These are phyloP conservation scores for Caenorhabditis sinica DNA, from an alignment of 2,888 invertebrate species.

Conservation along the genomic window DNA sequence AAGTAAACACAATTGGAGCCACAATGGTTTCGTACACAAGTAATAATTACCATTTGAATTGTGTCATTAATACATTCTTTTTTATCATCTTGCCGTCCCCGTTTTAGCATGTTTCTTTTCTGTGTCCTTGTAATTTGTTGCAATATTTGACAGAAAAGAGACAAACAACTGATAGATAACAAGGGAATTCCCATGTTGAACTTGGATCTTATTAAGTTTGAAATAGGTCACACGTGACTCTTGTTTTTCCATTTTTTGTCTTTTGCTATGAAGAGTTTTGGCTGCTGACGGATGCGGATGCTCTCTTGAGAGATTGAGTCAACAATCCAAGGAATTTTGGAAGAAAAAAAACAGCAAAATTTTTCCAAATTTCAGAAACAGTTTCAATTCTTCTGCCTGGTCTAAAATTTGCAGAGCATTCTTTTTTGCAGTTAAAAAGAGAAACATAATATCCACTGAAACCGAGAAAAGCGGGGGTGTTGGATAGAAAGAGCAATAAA, in stretches of 20 bases:
- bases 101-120: conserved; percentile 16
- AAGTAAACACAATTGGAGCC: conserved; percentile 29
- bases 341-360: not conserved
- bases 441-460: not conserved
- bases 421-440: not conserved
- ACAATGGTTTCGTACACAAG: conserved; percentile 6
- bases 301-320: conserved; percentile 25
- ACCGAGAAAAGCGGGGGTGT: not conserved
- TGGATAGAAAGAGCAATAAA: not conserved
- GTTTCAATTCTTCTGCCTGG: not conserved
- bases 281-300: conserved; percentile 1
- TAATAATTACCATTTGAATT: conserved; percentile 36
- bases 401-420: not conserved
- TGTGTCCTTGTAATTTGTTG: conserved; percentile 39
- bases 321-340: conserved; percentile 16
- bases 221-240: conserved; percentile 21
- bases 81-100: conserved; percentile 12
- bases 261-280: conserved; percentile 19
- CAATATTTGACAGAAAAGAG: conserved; percentile 25
- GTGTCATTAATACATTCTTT: conserved; percentile 34
- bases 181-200: conserved; percentile 37
- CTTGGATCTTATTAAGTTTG: conserved; percentile 15
- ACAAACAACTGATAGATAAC: conserved; percentile 30
- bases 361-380: not conserved
- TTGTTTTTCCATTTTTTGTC: conserved; percentile 11